Evolutionary conservation across 2,113 vertebrate genomes (phyloP).

Genomic region (Mugil cephalus): DNA sequence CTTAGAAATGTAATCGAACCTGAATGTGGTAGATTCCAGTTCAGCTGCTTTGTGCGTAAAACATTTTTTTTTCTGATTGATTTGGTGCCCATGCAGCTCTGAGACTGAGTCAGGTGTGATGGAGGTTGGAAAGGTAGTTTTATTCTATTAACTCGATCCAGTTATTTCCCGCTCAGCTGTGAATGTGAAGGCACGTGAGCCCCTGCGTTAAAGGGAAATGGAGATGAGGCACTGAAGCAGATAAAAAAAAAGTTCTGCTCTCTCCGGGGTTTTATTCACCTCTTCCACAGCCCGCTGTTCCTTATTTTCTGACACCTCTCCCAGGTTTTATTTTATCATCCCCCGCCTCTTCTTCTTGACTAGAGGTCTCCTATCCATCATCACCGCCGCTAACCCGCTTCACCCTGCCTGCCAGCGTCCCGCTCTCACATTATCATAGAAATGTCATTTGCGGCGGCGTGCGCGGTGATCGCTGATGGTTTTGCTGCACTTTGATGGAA

Average conservation of each 20-base stretch:
- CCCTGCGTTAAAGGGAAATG: neutral
- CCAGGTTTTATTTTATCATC: neutral
- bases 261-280: neutral
- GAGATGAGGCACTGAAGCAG: neutral
- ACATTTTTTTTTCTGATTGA: constrained; percentile 20
- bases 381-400: no score
- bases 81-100: constrained; percentile 32
- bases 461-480: neutral
- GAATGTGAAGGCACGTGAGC: neutral
- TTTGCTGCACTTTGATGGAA: constrained; percentile 18
- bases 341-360: no score
- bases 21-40: neutral
- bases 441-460: neutral
- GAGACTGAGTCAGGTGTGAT: neutral
- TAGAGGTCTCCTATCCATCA: no score
- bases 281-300: neutral
- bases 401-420: no score
- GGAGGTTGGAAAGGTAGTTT: constrained; percentile 7
- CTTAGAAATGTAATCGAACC: neutral
- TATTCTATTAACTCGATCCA: neutral
- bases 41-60: constrained; percentile 16
- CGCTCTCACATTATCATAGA: constrained; percentile 4
- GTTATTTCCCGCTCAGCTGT: neutral
- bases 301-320: neutral
- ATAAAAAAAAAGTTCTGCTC: constrained; percentile 2